These are phyloP conservation scores for Noctua janthina DNA, from an alignment of 2,888 invertebrate species.

Conservation along the genomic window DNA sequence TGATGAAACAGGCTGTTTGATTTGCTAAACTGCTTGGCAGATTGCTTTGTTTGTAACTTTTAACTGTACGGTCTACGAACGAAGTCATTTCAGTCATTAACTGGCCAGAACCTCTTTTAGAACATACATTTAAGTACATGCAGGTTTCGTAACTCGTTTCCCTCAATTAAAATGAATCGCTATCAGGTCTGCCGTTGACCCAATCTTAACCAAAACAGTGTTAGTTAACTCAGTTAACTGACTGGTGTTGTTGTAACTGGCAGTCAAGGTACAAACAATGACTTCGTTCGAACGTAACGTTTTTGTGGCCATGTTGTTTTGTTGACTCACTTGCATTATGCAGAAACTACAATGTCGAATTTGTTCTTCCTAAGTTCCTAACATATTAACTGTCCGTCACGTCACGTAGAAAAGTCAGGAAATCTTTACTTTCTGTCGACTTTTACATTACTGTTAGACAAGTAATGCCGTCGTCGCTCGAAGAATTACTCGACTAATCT, in stretches of 20 bases:
- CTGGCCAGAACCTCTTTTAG: slow-evolving; percentile 46
- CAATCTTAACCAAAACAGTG: slow-evolving; percentile 59
- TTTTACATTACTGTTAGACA: slow-evolving; percentile 17
- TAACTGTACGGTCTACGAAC: slow-evolving; percentile 50
- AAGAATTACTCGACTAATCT: slow-evolving; percentile 34
- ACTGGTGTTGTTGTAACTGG: slow-evolving; percentile 31
- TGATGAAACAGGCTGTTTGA: slow-evolving; percentile 69
- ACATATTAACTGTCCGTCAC: slow-evolving; percentile 46
- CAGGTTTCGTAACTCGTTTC: slow-evolving; percentile 63
- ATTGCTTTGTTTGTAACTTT: slow-evolving; percentile 69
- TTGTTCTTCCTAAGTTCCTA: slow-evolving; percentile 49
- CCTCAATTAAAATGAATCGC: slow-evolving; percentile 60
- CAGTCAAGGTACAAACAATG: slow-evolving; percentile 55
- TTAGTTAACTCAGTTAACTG: slow-evolving; percentile 33
- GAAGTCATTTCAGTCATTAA: slow-evolving; percentile 62
- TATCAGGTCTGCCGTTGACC: slow-evolving; percentile 62
- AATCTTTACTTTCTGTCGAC: slow-evolving; percentile 35
- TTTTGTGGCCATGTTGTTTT: slow-evolving; percentile 56
- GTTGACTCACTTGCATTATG: slow-evolving; percentile 63
- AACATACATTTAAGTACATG: slow-evolving; percentile 39
- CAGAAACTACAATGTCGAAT: slow-evolving; percentile 51
- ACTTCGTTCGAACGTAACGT: slow-evolving; percentile 61
- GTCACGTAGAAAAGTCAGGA: slow-evolving; percentile 32
- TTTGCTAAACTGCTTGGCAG: slow-evolving; percentile 71
- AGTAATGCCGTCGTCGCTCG: slow-evolving; percentile 25